Evolutionary conservation across 2,797 vertebrate species (phyloP).

Genomic region (Brachyalestes nurse): DNA sequence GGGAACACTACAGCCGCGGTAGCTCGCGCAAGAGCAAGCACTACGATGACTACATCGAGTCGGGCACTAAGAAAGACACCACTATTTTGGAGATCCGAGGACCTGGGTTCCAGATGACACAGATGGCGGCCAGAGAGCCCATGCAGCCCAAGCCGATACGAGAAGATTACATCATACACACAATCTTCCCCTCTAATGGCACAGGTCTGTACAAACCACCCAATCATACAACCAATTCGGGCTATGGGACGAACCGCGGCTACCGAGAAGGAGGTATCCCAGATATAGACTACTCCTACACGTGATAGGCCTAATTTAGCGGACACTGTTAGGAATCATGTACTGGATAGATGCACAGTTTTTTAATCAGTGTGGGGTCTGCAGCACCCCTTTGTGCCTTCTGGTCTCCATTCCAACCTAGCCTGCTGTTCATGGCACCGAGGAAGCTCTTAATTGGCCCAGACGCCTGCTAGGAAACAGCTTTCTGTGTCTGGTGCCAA

Average conservation of each 20-base stretch:
- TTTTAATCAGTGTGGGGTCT: conserved; percentile 77
- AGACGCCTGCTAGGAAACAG: conserved; percentile 68
- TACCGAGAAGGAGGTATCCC: conserved; percentile 92
- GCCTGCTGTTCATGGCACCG: conserved; percentile 75
- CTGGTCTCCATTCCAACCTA: conserved; percentile 82
- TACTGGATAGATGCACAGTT: conserved; percentile 83
- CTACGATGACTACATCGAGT: conserved; percentile 91
- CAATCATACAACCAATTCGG: conserved; percentile 82
- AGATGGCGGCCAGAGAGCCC: conserved; percentile 81
- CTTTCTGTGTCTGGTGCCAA: conserved; percentile 66
- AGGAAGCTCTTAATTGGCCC: conserved; percentile 72
- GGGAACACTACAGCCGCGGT: conserved; percentile 82
- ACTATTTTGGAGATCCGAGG: conserved; percentile 91
- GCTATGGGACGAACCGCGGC: conserved; percentile 89
- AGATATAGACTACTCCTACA: conserved; percentile 92
- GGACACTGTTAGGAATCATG: conserved; percentile 72
- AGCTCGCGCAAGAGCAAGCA: conserved; percentile 87
- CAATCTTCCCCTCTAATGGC: conserved; percentile 93
- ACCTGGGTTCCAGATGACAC: conserved; percentile 91
- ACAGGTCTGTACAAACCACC: conserved; percentile 88
- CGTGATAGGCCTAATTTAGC: conserved; percentile 82
- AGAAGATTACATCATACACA: conserved; percentile 94
- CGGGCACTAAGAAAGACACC: conserved; percentile 94
- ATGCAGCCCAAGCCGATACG: conserved; percentile 83
- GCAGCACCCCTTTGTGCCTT: conserved; percentile 85